A percentile compares a stretch with the other conserved stretches of the same genome.
Evolutionary conservation across 2,113 vertebrate genomes (phyloP).

Genomic region (Bambusicola thoracicus): DNA sequence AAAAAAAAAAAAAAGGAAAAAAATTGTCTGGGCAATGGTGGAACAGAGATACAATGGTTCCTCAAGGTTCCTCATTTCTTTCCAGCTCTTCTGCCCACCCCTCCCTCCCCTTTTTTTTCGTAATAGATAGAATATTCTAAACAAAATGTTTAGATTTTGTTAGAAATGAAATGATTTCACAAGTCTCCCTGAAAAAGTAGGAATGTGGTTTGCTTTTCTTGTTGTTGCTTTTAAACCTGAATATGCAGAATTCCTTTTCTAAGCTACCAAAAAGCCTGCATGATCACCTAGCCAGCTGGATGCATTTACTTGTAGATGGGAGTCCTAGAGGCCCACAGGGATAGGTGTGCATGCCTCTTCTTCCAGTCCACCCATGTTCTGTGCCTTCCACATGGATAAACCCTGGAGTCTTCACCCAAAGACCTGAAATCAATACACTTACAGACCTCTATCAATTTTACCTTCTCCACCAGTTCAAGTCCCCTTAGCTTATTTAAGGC

Average conservation of each 20-base stretch:
- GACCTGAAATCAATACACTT: not conserved
- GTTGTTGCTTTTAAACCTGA: not conserved
- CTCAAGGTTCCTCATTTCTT: not conserved
- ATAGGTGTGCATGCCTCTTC: fast-evolving
- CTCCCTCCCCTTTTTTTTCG: not conserved
- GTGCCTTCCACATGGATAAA: not conserved
- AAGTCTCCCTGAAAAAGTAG: not conserved
- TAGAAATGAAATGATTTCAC: not conserved
- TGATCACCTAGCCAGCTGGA: not conserved
- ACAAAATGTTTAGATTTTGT: not conserved
- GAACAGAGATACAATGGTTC: not conserved
- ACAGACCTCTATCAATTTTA: not conserved
- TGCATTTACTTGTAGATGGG: not conserved
- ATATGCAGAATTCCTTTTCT: fast-evolving
- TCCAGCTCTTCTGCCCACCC: not conserved
- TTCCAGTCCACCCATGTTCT: not conserved
- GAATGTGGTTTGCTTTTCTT: fast-evolving
- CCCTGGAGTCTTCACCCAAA: not conserved
- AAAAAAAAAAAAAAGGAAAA: not conserved
- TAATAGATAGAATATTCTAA: not conserved
- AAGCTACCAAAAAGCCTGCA: not conserved
- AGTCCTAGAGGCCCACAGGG: not conserved
- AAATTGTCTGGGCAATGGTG: not conserved
- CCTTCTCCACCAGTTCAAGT: not conserved
- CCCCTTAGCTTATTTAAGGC: not conserved